Evolutionary conservation across 2,113 vertebrate species (phyloP).

Genomic region (Archocentrus centrarchus): DNA sequence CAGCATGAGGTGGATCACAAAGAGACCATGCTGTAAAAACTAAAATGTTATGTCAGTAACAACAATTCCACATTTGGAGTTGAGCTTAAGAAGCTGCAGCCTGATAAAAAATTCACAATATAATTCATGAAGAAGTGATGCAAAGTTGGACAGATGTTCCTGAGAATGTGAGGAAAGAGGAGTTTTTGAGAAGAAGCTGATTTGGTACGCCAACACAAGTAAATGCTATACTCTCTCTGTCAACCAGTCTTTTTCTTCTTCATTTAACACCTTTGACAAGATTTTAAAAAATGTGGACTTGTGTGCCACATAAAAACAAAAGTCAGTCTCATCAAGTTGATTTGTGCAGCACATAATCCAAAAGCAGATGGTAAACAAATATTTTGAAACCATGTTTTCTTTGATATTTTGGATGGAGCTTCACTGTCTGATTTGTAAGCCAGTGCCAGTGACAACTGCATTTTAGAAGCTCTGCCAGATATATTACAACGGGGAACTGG

Average conservation of each 20-base stretch:
- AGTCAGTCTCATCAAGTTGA: conserved; percentile 49
- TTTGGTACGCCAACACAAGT: conserved; percentile 30
- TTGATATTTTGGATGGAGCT: conserved; percentile 70
- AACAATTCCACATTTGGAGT: not conserved
- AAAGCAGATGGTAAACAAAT: conserved; percentile 75
- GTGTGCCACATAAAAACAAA: conserved; percentile 11
- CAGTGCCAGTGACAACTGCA: conserved; percentile 77
- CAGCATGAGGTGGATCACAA: not conserved
- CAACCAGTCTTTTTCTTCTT: conserved; percentile 31
- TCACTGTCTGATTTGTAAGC: conserved; percentile 75
- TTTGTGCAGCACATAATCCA: conserved; percentile 60
- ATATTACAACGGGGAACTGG: conserved; percentile 81
- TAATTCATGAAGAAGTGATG: conserved; percentile 48
- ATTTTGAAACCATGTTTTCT: conserved; percentile 73
- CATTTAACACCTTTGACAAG: conserved; percentile 46
- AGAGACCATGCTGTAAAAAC: not conserved
- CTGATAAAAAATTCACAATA: conserved; percentile 19
- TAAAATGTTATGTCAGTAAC: conserved; percentile 11
- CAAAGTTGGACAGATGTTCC: conserved; percentile 42
- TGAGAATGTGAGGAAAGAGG: conserved; percentile 34
- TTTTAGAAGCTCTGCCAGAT: conserved; percentile 81
- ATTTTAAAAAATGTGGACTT: conserved; percentile 9
- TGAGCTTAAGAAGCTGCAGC: conserved; percentile 15
- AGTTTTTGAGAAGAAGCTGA: conserved; percentile 39
- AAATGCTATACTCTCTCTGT: conserved; percentile 25